Base-by-base conservation (phyloP, 2,113 vertebrate genomes). In the Cebidichthys violaceus region DNA sequence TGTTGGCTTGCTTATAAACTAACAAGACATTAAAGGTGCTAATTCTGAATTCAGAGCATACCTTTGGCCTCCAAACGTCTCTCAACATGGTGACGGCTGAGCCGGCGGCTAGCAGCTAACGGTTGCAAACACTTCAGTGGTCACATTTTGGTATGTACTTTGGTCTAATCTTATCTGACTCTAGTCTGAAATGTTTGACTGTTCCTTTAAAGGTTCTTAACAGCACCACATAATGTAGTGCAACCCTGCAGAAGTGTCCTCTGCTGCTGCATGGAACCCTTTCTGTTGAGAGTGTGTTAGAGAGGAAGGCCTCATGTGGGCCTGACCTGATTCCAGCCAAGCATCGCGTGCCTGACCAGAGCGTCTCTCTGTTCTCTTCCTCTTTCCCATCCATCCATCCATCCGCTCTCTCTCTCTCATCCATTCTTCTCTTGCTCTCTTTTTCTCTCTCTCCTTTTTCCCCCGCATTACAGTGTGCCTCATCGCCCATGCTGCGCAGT, bases 281-380 rank as follows among this genome's bases (percentile, higher is more conserved):
- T 80, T 80, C 31, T 86, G 43, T 68, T 68, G 39, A 54, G 75
- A 50, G 80, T 43, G 67, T 73, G 87, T 54, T 70, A 67, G 87
- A 1, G 80, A 82, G 82, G 72, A 88, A 89, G 85, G 91, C 87
- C 88, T 88, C 84, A 59, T 89, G 84, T 89, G 91, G 87, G 86
- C 82, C 87, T 94, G 94, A 94, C 93, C 93, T 93, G 92, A 90
- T 94, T 95, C 91, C 77, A 90, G 84, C 88, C 80, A 70, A 87
- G 91, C 92, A 92, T 94, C 65, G 92, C 88, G 82, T 94, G 92
- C 88, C 84, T 88, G 89, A 88, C 86, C 91, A 85, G 77, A 82
- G 86, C 76, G 41, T 90, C 81, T 87, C 75, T 91, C 77, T 87
- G 83, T 82, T 86, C 82, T 81, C 73, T 67, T 35, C 85, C 86